These are phyloP conservation scores for Florisuga fusca DNA, from an alignment of 2,797 vertebrate genomes.

Conservation along the genomic window DNA sequence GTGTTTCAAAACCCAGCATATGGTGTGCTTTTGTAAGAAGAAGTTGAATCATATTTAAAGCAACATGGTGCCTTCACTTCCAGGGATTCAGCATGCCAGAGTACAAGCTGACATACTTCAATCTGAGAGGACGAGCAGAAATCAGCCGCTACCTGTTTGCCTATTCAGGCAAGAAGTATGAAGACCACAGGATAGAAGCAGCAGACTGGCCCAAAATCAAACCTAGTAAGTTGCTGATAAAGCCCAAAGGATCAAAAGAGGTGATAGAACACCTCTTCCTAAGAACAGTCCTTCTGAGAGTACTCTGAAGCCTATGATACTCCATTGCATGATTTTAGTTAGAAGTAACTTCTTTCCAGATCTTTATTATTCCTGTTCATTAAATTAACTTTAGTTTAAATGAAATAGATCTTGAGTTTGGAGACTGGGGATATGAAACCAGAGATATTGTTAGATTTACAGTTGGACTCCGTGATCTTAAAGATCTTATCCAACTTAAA, in stretches of 20 bases:
- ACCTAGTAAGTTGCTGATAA: slow-evolving; percentile 75
- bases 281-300: background rate
- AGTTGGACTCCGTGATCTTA: too few species aligned
- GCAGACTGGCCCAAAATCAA: slow-evolving; percentile 80
- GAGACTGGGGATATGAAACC: background rate
- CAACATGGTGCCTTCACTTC: background rate
- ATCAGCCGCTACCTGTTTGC: slow-evolving; percentile 83
- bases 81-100: slow-evolving; percentile 75
- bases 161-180: slow-evolving; percentile 75
- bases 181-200: slow-evolving; percentile 79
- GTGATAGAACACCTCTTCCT: background rate
- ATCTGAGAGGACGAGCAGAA: slow-evolving; percentile 82
- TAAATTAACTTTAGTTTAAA: background rate
- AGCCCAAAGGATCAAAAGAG: background rate
- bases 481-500: too few species aligned
- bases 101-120: slow-evolving; percentile 84
- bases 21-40: background rate
- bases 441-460: background rate
- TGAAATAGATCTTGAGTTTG: background rate
- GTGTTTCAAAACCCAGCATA: background rate
- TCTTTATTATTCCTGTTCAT: background rate
- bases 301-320: background rate
- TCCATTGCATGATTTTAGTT: background rate
- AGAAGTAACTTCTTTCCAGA: background rate
- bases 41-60: background rate